These are phyloP conservation scores for Okamejei kenojei DNA, from an alignment of 2,797 vertebrate genomes.

Conservation along the genomic window DNA sequence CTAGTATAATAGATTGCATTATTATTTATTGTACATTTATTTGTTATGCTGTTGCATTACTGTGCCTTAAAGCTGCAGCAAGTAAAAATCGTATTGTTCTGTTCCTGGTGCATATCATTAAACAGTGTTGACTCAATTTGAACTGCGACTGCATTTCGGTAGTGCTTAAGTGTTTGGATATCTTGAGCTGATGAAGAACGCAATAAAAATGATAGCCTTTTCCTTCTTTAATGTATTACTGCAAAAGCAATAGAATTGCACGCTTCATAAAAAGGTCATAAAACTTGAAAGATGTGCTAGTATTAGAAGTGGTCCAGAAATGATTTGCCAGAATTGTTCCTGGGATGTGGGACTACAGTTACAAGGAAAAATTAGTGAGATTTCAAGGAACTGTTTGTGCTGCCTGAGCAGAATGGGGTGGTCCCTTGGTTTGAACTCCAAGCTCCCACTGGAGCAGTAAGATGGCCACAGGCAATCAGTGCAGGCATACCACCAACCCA, in stretches of 20 bases:
- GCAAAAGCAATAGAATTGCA: not conserved
- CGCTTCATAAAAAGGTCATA: not conserved
- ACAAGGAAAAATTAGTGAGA: not conserved
- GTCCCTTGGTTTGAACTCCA: not conserved
- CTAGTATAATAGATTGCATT: too few species aligned
- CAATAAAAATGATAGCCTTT: not conserved
- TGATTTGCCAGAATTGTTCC: not conserved
- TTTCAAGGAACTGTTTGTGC: not conserved
- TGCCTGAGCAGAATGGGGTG: not conserved
- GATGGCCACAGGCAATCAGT: not conserved
- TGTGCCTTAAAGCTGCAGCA: too few species aligned
- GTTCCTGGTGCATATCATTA: too few species aligned
- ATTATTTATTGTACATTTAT: too few species aligned
- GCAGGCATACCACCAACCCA: not conserved
- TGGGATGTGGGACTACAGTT: not conserved
- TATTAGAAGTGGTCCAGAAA: not conserved
- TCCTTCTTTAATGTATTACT: not conserved
- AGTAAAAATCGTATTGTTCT: too few species aligned
- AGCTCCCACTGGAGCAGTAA: not conserved
- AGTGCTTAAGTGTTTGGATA: not conserved
- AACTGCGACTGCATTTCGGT: not conserved
- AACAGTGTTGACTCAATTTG: too few species aligned
- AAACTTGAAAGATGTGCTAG: not conserved
- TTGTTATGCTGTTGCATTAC: too few species aligned
- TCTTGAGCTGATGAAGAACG: not conserved